These are phyloP conservation scores for Elephas maximus DNA, from an alignment of 2,113 vertebrate species.

Conservation along the genomic window DNA sequence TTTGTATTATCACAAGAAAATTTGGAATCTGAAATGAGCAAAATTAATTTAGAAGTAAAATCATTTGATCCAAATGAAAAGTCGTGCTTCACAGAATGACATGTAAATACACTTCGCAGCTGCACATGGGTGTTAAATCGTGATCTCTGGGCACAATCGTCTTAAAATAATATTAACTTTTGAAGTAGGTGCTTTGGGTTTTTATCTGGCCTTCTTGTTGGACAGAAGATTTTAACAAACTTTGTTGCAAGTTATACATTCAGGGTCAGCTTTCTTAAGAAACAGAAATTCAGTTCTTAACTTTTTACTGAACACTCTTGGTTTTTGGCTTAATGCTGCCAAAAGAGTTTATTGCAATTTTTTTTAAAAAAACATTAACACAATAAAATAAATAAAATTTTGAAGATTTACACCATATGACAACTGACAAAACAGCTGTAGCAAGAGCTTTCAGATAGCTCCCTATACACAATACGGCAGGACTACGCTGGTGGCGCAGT, in stretches of 20 bases:
- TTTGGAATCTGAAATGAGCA: background rate
- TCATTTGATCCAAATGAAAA: background rate
- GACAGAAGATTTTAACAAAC: slow-evolving; percentile 23
- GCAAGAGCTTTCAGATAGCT: background rate
- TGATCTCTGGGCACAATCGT: background rate
- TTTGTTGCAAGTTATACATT: background rate
- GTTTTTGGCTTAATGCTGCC: background rate
- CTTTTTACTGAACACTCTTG: background rate
- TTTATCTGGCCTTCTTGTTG: background rate
- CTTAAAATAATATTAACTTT: slow-evolving; percentile 13
- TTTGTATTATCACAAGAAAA: background rate
- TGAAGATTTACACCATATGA: background rate
- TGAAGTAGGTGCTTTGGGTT: background rate
- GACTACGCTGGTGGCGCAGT: background rate
- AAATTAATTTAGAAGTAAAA: background rate
- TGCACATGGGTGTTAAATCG: background rate
- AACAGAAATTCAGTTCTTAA: background rate
- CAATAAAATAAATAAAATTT: background rate
- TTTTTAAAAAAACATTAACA: background rate
- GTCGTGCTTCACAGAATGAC: too few species aligned
- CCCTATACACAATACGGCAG: background rate
- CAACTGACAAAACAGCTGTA: background rate
- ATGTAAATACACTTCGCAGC: background rate
- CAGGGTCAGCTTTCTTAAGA: background rate
- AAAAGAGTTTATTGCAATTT: background rate